Conservation (phyloP, 2,797 vertebrate genomes). For the Lacerta agilis region DNA sequence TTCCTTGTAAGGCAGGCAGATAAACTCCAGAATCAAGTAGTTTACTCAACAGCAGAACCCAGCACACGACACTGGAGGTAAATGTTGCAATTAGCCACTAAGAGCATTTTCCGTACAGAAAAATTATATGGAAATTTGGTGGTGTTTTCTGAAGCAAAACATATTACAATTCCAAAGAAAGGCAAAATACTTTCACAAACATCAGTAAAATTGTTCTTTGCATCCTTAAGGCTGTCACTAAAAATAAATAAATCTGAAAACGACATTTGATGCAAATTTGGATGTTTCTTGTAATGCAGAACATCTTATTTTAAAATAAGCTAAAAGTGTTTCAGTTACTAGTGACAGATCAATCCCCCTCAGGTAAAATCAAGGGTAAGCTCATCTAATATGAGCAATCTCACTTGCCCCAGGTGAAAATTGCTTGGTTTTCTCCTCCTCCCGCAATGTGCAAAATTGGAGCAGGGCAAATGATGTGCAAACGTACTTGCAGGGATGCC, state of each 20-base stretch:
- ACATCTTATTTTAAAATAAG: background rate
- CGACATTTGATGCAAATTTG: background rate
- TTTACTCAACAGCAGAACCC: background rate
- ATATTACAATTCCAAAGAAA: background rate
- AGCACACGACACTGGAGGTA: background rate
- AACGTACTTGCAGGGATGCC: too few species aligned
- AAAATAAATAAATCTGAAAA: too few species aligned
- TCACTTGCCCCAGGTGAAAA: too few species aligned
- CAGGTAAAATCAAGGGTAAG: background rate
- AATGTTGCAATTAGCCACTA: background rate
- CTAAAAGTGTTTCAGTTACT: background rate
- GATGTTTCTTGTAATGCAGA: background rate
- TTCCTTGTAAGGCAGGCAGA: background rate
- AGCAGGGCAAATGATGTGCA: too few species aligned
- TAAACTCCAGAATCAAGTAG: background rate
- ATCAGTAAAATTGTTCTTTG: background rate
- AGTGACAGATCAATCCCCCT: background rate
- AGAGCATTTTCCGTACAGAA: too few species aligned
- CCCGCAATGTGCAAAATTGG: too few species aligned
- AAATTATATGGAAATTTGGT: background rate
- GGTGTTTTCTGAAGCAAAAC: background rate
- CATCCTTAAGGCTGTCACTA: background rate
- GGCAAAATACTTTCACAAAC: background rate
- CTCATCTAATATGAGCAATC: too few species aligned
- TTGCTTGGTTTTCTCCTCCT: too few species aligned